A percentile compares a stretch with the other conserved stretches of the same genome.
phyloP scores from a whole-genome alignment of 2,113 vertebrate species.

The Megaleporinus macrocephalus region DNA sequence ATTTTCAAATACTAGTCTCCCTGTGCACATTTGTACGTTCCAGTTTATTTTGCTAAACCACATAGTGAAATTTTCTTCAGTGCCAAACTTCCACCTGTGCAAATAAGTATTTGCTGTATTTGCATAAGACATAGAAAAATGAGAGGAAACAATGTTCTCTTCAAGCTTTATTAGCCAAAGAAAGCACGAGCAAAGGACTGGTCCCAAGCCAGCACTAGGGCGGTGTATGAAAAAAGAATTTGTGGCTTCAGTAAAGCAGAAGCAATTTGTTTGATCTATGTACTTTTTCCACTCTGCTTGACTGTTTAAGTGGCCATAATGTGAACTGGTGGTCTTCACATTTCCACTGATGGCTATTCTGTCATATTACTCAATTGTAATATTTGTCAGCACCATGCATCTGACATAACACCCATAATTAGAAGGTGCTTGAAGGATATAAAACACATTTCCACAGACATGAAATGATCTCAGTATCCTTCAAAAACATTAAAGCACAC shows the following conservation, averaged over 20 bases:
- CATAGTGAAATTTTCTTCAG: neutral
- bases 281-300: neutral
- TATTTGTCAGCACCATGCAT: neutral
- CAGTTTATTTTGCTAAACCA: neutral
- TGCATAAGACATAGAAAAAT: neutral
- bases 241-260: neutral
- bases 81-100: slow-evolving; percentile 22
- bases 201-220: neutral
- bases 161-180: neutral
- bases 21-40: neutral
- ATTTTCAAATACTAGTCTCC: slow-evolving; percentile 8
- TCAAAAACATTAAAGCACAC: slow-evolving; percentile 33
- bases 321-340: neutral
- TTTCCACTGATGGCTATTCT: neutral
- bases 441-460: neutral
- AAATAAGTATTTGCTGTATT: slow-evolving; percentile 5
- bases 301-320: neutral
- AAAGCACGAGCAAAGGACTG: neutral
- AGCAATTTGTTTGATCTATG: neutral
- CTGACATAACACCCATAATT: neutral
- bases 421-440: slow-evolving; percentile 22
- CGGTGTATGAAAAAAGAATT: neutral
- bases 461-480: neutral
- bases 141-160: neutral
- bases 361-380: neutral